Percentiles rank a stretch among this genome's conserved stretches.
These are phyloP conservation scores for Polietes domitor DNA, from an alignment of 2,888 invertebrate genomes.

Conservation along the genomic window DNA sequence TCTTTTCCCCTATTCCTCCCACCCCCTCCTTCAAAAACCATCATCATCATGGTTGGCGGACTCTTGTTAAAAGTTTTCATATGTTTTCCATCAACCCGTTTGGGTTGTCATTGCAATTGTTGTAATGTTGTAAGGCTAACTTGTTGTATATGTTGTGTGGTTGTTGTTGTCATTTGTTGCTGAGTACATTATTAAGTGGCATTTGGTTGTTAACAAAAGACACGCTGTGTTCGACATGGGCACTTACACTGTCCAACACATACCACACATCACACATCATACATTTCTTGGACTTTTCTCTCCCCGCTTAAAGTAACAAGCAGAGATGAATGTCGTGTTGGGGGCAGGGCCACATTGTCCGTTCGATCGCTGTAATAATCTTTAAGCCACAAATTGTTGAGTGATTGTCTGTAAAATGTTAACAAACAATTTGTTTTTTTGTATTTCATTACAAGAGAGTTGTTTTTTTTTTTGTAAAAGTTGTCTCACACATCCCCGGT, in stretches of 20 bases:
- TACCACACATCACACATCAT: neutral
- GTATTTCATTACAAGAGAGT: too few relatives aligned
- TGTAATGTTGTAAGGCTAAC: conserved; percentile 1
- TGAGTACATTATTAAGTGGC: conserved; percentile 13
- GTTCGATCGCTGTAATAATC: neutral
- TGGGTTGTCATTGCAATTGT: conserved; percentile 48
- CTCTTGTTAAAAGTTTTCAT: conserved; percentile 45
- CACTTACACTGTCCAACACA: neutral
- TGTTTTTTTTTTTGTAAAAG: too few relatives aligned
- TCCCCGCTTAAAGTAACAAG: neutral
- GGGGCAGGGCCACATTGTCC: neutral
- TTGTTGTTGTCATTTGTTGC: neutral
- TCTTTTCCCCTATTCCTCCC: neutral
- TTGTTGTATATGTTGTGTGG: neutral
- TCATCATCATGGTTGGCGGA: neutral
- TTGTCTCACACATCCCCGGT: too few relatives aligned
- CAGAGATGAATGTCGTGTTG: neutral
- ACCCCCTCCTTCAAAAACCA: neutral
- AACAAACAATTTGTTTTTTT: neutral
- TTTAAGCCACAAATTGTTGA: neutral
- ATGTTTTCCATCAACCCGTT: conserved; percentile 45
- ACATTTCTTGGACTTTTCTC: neutral
- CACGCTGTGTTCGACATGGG: conserved; percentile 1
- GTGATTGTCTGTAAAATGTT: neutral
- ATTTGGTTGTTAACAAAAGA: conserved; percentile 15